phyloP scores from a whole-genome alignment of 1,140 invertebrate species.

The Trichonephila inaurata region DNA sequence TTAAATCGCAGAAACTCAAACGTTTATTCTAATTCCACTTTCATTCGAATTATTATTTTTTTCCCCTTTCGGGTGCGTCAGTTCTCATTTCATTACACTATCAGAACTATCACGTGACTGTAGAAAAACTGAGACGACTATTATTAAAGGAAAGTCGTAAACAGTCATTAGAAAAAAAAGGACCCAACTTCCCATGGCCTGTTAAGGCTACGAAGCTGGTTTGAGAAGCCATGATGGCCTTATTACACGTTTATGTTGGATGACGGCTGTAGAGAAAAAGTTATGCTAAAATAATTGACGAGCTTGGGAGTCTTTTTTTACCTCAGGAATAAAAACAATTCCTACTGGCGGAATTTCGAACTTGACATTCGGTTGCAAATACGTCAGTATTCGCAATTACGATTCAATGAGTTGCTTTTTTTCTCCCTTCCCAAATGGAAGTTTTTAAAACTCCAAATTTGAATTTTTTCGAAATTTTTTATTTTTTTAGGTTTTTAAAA shows the following conservation, averaged over 20 bases:
- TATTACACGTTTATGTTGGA: constrained; percentile 63
- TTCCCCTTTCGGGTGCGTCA: constrained; percentile 45
- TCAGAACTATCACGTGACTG: constrained; percentile 63
- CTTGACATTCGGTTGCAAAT: constrained; percentile 19
- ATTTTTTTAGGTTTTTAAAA: no score
- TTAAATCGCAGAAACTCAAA: neutral
- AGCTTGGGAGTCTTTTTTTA: constrained; percentile 16
- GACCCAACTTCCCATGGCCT: constrained; percentile 13
- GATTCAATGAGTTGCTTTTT: neutral
- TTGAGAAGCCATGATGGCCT: constrained; percentile 59
- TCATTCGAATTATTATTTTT: neutral
- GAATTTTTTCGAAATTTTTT: no score
- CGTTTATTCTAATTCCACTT: constrained; percentile 19
- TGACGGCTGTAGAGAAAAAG: constrained; percentile 49
- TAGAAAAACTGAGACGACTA: constrained; percentile 50
- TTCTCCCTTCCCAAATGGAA: neutral
- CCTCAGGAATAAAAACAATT: neutral
- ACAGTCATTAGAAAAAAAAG: constrained; percentile 69
- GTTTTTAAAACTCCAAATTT: neutral
- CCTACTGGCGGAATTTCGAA: neutral
- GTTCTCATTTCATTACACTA: constrained; percentile 68
- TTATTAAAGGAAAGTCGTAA: constrained; percentile 74
- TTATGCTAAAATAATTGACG: constrained; percentile 68
- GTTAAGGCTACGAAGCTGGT: constrained; percentile 57
- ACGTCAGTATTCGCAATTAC: neutral